Conservation (phyloP, 2,888 invertebrate species). For the Gordius sp. region DNA sequence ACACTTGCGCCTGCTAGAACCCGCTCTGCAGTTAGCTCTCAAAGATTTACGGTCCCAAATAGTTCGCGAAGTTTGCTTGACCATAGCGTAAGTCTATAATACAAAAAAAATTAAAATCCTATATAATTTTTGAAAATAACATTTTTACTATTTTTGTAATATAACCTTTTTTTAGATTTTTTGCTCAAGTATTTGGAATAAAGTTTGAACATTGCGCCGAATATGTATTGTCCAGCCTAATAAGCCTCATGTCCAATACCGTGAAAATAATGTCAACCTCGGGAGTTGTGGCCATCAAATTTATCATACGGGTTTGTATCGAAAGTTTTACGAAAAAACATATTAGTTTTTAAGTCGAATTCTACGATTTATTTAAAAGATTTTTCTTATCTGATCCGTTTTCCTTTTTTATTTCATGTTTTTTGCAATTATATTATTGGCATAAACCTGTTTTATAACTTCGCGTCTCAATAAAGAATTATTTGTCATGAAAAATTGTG, state of each 20-base stretch:
- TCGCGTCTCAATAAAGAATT: no score
- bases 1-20: slow-evolving; percentile 48
- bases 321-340: background rate
- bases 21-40: slow-evolving; percentile 50
- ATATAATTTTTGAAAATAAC: background rate
- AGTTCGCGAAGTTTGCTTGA: slow-evolving; percentile 77
- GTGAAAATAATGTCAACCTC: slow-evolving; percentile 47
- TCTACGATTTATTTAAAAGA: no score
- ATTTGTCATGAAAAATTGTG: no score
- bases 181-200: slow-evolving; percentile 53
- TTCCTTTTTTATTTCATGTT: no score
- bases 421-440: no score
- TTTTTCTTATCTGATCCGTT: no score
- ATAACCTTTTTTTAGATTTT: slow-evolving; percentile 30
- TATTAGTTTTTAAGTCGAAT: no score
- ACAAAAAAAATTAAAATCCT: slow-evolving; percentile 16
- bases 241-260: slow-evolving; percentile 70
- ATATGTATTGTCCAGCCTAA: slow-evolving; percentile 49
- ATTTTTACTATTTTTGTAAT: slow-evolving; percentile 8
- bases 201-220: slow-evolving; percentile 63
- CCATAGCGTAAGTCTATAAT: slow-evolving; percentile 42
- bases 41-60: slow-evolving; percentile 72
- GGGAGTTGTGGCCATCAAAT: slow-evolving; percentile 54
- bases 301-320: slow-evolving; percentile 42
- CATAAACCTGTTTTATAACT: no score